Evolutionary conservation across 23 tunicate species (phyloP), one percentile per base, ranked within the genome.

Genomic region (Halocynthia aurantium): DNA sequence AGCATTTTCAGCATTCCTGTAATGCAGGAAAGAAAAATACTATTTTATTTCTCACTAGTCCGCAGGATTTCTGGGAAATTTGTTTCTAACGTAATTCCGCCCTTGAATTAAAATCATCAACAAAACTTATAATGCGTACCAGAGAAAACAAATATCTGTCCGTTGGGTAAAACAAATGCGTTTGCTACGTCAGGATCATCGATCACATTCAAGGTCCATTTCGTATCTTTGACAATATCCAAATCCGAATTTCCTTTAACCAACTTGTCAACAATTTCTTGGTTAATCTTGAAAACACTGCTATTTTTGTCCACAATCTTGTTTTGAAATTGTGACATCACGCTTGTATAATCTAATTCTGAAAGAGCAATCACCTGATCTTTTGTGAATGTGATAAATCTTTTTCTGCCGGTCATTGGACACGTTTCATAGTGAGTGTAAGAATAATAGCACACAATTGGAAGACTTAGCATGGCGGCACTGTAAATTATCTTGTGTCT

Each of bases 141-240:
- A 66, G 98, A 86, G 73, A 86, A 92, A 60, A 92, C 67, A 53
- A 72, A 92, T 8, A 92, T 84, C 49, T 92, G 77, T n/a, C 98
- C 98, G 62, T 82, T 92, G 8, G 98, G 98, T 17, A 92, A 60
- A 51, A 92, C 98, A 82, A 92, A 92, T 6, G 98, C 98, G 83
- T 86, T 86, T 19, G 63, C 7, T 13, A 82, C 54, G 18, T 72
- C 79, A 50, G 73, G 63, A 67, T 92, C 88, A 69, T 82, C 74
- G 10, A 92, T 77, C 12, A 92, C 80, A 77, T 86, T 81, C 65
- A 92, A 74, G 8, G 82, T 86, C 98, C 98, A 92, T 8, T 86
- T 72, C 44, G 80, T 82, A 49, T 69, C 57, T 50, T 79, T 82
- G 21, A 92, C 83, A 0, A 63, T 17, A 31, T 86, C 88, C 61